Evolutionary conservation across 2,797 vertebrate species (phyloP).

Genomic region (Coendou prehensilis): DNA sequence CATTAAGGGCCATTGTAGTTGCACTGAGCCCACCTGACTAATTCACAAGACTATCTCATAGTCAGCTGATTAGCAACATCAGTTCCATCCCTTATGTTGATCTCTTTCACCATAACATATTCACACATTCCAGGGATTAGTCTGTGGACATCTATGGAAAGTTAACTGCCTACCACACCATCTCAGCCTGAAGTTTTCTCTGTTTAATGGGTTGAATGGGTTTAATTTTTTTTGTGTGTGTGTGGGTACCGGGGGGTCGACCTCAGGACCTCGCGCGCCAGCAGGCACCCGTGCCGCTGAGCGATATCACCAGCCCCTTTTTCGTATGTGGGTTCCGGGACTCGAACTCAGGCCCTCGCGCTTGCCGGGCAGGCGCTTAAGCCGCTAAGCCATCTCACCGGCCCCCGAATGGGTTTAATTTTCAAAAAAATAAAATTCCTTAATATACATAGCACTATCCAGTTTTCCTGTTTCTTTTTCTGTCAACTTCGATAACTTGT

Average conservation of each 20-base stretch:
- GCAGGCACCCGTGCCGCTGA: too few species aligned
- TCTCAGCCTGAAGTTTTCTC: not conserved
- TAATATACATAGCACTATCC: not conserved
- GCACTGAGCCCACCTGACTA: not conserved
- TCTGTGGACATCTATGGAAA: constrained; percentile 19
- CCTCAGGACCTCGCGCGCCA: too few species aligned
- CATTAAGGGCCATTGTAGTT: not conserved
- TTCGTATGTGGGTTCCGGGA: too few species aligned
- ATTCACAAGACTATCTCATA: not conserved
- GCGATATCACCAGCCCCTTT: too few species aligned
- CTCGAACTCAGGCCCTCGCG: too few species aligned
- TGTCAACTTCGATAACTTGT: constrained; percentile 28
- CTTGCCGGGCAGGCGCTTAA: too few species aligned
- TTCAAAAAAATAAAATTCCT: not conserved
- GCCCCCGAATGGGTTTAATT: not conserved
- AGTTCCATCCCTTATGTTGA: not conserved
- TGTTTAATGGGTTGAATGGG: not conserved
- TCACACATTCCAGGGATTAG: not conserved
- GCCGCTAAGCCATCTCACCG: too few species aligned
- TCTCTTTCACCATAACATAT: not conserved
- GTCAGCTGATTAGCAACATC: not conserved
- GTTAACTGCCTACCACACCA: not conserved
- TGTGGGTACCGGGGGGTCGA: too few species aligned
- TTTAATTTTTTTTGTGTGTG: not conserved
- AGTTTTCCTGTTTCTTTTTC: constrained; percentile 38